Percentiles rank a stretch among this genome's conserved stretches.
Evolutionary conservation across 2,888 invertebrate species (phyloP).

Genomic region (Cynaeus angustus): DNA sequence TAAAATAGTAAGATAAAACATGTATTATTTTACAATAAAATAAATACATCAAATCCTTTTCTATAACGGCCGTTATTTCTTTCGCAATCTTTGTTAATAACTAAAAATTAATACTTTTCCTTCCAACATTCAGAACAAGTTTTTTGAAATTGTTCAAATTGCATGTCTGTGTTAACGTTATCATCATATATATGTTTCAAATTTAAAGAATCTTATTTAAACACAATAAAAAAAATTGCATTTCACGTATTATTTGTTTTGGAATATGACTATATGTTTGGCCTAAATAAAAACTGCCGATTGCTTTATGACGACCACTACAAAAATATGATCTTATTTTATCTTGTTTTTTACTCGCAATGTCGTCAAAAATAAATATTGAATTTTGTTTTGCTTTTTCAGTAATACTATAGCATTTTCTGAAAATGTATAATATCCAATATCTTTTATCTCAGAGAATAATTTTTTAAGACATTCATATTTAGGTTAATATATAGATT

Average conservation of each 20-base stretch:
- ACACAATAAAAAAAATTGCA: conserved; percentile 64
- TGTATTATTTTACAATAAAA: conserved; percentile 25
- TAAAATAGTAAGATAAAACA: too few relatives aligned
- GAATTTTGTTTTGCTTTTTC: conserved; percentile 59
- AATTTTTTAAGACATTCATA: conserved; percentile 59
- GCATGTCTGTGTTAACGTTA: conserved; percentile 56
- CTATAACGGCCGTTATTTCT: conserved; percentile 61
- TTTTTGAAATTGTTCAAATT: conserved; percentile 58
- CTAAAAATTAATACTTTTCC: conserved; percentile 59
- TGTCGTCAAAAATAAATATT: conserved; percentile 68
- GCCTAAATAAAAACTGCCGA: conserved; percentile 65
- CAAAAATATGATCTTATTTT: conserved; percentile 62
- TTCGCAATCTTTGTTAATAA: conserved; percentile 60
- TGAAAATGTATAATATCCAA: conserved; percentile 56
- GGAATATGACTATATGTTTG: conserved; percentile 65
- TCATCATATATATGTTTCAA: conserved; percentile 60
- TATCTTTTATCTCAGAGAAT: conserved; percentile 53
- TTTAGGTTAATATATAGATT: conserved; percentile 61
- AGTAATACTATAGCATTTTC: conserved; percentile 54
- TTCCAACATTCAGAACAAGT: conserved; percentile 64
- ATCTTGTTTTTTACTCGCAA: conserved; percentile 63
- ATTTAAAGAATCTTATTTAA: conserved; percentile 66
- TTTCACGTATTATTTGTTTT: conserved; percentile 67
- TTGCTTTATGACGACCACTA: conserved; percentile 63
- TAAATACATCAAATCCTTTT: conserved; percentile 58